These are phyloP conservation scores for Halcyon chelicuti DNA, from an alignment of 2,797 vertebrate genomes.

Conservation along the genomic window DNA sequence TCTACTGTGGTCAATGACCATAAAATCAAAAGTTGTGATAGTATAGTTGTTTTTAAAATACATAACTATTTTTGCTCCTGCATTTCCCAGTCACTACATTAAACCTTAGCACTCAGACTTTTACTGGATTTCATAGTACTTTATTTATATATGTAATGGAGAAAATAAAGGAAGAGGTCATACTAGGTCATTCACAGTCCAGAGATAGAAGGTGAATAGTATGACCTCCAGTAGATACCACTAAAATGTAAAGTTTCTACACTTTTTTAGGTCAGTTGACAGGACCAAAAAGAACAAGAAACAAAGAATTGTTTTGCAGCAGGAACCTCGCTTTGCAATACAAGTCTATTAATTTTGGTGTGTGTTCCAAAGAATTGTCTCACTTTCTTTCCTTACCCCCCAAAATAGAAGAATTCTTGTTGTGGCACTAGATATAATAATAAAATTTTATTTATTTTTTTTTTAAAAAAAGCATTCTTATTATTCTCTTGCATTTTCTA, in stretches of 20 bases:
- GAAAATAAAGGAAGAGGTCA: not conserved
- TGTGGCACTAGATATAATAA: not conserved
- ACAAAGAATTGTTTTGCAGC: not conserved
- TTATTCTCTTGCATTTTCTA: not conserved
- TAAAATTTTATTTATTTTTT: too few relatives aligned
- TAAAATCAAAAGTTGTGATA: not conserved
- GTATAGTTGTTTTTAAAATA: not conserved
- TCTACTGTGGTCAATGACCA: not conserved
- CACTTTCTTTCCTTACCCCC: not conserved
- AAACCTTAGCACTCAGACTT: not conserved
- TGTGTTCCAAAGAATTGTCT: not conserved
- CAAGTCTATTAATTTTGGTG: not conserved
- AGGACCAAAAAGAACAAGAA: not conserved
- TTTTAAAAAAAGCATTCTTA: not conserved
- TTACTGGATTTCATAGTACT: not conserved
- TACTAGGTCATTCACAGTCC: not conserved
- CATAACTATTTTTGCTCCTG: not conserved
- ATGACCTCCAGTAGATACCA: not conserved
- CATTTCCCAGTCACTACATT: not conserved
- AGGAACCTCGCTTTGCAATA: not conserved
- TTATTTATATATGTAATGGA: not conserved
- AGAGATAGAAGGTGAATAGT: not conserved
- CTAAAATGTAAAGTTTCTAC: not conserved
- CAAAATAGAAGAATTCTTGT: not conserved
- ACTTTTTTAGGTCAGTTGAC: not conserved